Conservation (phyloP, 1,140 invertebrate genomes). For the Trichonephila inaurata region DNA sequence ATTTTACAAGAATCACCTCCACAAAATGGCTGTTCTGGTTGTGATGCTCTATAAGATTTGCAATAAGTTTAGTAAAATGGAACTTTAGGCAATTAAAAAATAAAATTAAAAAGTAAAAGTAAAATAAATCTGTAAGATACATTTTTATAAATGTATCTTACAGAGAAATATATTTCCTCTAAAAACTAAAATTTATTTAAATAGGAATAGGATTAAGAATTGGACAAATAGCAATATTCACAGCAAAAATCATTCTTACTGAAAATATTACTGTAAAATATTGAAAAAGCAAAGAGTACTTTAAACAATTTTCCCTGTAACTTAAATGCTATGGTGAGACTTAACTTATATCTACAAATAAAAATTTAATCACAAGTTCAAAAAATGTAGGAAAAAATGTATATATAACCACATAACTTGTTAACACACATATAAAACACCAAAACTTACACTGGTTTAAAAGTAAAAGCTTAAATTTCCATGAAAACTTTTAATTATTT, state of each 20-base stretch:
- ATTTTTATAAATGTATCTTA: not conserved
- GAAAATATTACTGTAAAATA: not conserved
- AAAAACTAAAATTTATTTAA: not conserved
- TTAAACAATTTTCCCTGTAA: not conserved
- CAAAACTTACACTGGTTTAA: no score
- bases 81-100: not conserved
- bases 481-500: no score
- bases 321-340: no score
- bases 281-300: not conserved
- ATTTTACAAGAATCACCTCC: conserved; percentile 84
- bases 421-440: no score
- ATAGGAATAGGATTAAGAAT: not conserved
- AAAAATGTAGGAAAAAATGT: no score
- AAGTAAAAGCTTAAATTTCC: no score
- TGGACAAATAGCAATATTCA: not conserved
- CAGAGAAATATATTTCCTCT: not conserved
- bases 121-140: no score
- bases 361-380: no score
- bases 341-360: no score
- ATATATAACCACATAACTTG: no score
- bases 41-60: conserved; percentile 34
- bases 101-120: no score
- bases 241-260: not conserved
- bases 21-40: conserved; percentile 71
- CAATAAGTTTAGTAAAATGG: not conserved